A percentile compares a stretch with the other conserved stretches of the same genome.
These are phyloP conservation scores for Tachina lurida DNA, from an alignment of 2,888 invertebrate species.

Conservation along the genomic window DNA sequence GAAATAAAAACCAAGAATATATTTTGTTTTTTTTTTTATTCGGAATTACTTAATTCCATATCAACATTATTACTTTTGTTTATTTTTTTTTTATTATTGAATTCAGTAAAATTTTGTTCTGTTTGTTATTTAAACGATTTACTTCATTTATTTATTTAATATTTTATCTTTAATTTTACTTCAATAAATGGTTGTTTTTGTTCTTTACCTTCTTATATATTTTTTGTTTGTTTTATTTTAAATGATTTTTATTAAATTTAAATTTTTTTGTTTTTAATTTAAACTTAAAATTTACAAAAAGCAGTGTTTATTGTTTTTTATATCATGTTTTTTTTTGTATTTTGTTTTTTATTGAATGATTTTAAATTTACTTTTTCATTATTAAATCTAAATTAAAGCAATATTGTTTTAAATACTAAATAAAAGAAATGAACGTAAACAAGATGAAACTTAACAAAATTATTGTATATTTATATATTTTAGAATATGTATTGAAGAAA, in stretches of 20 bases:
- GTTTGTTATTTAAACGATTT: constrained; percentile 73
- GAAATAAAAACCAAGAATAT: constrained; percentile 70
- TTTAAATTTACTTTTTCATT: constrained; percentile 72
- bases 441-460: constrained; percentile 63
- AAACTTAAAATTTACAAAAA: constrained; percentile 82
- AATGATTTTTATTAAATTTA: constrained; percentile 64
- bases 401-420: constrained; percentile 73
- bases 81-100: constrained; percentile 77
- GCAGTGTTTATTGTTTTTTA: constrained; percentile 79
- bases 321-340: constrained; percentile 72
- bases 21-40: constrained; percentile 75
- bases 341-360: constrained; percentile 74
- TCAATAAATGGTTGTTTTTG: constrained; percentile 71
- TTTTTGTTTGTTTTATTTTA: constrained; percentile 69
- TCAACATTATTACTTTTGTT: constrained; percentile 78
- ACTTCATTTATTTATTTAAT: constrained; percentile 73
- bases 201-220: constrained; percentile 65
- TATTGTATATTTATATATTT: constrained; percentile 41
- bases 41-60: constrained; percentile 82
- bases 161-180: constrained; percentile 68
- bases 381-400: constrained; percentile 80
- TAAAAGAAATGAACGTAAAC: constrained; percentile 62
- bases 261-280: constrained; percentile 76
- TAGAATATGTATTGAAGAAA: constrained; percentile 52
- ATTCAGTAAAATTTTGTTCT: constrained; percentile 81